Conservation (phyloP, 2,797 vertebrate species). For the Huso huso region DNA sequence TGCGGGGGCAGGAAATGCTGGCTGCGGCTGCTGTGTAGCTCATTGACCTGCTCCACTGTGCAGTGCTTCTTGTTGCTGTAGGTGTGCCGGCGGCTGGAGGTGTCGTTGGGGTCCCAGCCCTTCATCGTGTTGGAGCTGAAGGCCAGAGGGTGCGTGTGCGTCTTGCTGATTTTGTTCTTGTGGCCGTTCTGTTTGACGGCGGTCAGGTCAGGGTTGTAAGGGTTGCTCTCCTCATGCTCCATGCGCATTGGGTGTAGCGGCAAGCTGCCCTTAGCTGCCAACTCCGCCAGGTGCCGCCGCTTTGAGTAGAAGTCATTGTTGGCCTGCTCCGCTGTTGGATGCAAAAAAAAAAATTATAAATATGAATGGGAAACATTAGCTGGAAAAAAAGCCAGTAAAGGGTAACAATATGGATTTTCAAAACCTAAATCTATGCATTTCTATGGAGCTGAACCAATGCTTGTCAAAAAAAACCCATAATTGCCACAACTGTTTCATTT, state of each 20-base stretch:
- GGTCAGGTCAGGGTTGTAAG: too few relatives aligned
- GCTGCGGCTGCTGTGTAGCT: conserved; percentile 75
- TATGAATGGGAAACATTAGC: too few relatives aligned
- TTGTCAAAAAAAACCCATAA: too few relatives aligned
- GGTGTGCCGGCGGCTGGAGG: conserved; percentile 76
- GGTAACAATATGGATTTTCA: too few relatives aligned
- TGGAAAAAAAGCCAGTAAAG: too few relatives aligned
- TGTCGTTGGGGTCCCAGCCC: conserved; percentile 87
- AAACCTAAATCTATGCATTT: too few relatives aligned
- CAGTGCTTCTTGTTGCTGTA: conserved; percentile 80
- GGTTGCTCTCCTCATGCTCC: conserved; percentile 51
- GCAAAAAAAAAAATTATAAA: too few relatives aligned
- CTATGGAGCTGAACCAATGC: too few relatives aligned
- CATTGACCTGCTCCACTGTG: conserved; percentile 72
- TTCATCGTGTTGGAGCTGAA: conserved; percentile 76
- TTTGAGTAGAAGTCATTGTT: conserved; percentile 89
- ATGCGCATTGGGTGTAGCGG: conserved; percentile 80
- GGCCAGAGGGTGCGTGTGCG: conserved; percentile 67
- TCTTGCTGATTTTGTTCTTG: conserved; percentile 67
- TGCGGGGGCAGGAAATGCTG: conserved; percentile 88
- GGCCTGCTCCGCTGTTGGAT: conserved; percentile 77
- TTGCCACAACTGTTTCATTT: too few relatives aligned
- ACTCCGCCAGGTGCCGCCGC: conserved; percentile 80
- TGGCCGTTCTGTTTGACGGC: conserved; percentile 71
- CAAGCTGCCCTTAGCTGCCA: conserved; percentile 81